These are phyloP conservation scores for Mamestra brassicae DNA, from an alignment of 2,888 invertebrate genomes.

Conservation along the genomic window DNA sequence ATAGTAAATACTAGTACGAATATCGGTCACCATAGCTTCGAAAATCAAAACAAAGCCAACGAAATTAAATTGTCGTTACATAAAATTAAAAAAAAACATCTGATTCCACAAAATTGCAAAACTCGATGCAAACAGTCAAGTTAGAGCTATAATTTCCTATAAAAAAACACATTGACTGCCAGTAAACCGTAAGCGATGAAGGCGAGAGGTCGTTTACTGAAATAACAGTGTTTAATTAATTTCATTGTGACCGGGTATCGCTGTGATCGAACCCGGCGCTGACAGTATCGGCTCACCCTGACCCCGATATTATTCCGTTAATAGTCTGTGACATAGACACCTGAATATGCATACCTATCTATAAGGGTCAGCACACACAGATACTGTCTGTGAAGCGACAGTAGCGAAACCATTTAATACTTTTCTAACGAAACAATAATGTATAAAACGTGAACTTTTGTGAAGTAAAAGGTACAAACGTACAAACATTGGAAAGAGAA, in stretches of 20 bases:
- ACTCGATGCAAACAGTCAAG: neutral
- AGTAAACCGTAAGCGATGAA: neutral
- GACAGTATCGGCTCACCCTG: slow-evolving; percentile 35
- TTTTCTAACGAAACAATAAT: too few relatives aligned
- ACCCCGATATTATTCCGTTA: slow-evolving; percentile 16
- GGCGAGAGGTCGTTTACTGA: neutral
- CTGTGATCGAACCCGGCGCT: slow-evolving; percentile 5
- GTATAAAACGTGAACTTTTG: too few relatives aligned
- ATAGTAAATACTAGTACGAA: too few relatives aligned
- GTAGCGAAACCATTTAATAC: too few relatives aligned
- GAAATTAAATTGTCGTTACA: neutral
- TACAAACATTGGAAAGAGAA: too few relatives aligned
- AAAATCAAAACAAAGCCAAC: neutral
- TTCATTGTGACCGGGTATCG: slow-evolving; percentile 28
- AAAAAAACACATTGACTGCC: neutral
- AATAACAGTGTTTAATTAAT: slow-evolving; percentile 44
- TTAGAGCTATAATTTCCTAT: slow-evolving; percentile 3
- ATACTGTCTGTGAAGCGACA: too few relatives aligned
- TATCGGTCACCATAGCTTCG: neutral
- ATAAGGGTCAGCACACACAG: too few relatives aligned
- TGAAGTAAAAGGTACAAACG: too few relatives aligned
- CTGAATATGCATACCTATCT: neutral
- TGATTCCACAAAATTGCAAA: neutral
- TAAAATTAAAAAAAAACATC: neutral
- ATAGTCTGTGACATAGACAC: slow-evolving; percentile 10